Evolutionary conservation across 2,797 vertebrate species (phyloP), one percentile per base, ranked within the genome.

Genomic region (Yasuhikotakia modesta): DNA sequence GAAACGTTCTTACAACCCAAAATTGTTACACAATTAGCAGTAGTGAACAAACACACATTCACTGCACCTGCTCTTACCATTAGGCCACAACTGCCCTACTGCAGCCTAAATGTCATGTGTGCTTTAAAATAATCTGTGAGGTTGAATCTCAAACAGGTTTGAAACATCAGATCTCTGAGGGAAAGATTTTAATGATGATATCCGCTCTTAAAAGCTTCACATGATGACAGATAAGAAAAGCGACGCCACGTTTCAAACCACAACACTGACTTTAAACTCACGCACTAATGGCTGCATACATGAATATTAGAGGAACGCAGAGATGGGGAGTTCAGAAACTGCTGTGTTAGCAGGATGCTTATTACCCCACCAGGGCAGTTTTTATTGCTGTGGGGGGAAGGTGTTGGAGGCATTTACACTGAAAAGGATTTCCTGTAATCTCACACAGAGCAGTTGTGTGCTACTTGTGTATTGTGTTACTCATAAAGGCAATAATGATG

Each of bases 141-240:
- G 12, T 19, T 73, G 4, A 16, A 63, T 17, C 12, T 63, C 24
- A 11, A 22, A 73, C 30, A 27, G 11, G 27, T 32, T 1, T 60
- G 24, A 14, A 32, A 27, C 16, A 30, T 60, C 1, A 60, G 12
- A 17, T 73, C n/a, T 73, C 71, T 64, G 45, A 27, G 35, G 45
- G 71, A 64, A 39, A 4, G 21, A 13, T 39, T 39, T 39, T 64
- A 70, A 73, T 35, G 27, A 50, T 45, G 27, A 50, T 45, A 52
- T 64, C 71, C 58, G 46, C 60, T 73, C 14, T 52, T 52, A 73
- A 73, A 73, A 73, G 58, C 71, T 13, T 64, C 46, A 12, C 13
- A 4, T 1, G 22, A 17, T 3, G 58, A 48, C 22, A 1, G 17
- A 50, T 19, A 8, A 73, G 58, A 61, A 57, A 30, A 61, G 55